These are phyloP conservation scores for Apostichopus californicus DNA, from an alignment of 35 echinoderm and acorn worm species.

Conservation along the genomic window DNA sequence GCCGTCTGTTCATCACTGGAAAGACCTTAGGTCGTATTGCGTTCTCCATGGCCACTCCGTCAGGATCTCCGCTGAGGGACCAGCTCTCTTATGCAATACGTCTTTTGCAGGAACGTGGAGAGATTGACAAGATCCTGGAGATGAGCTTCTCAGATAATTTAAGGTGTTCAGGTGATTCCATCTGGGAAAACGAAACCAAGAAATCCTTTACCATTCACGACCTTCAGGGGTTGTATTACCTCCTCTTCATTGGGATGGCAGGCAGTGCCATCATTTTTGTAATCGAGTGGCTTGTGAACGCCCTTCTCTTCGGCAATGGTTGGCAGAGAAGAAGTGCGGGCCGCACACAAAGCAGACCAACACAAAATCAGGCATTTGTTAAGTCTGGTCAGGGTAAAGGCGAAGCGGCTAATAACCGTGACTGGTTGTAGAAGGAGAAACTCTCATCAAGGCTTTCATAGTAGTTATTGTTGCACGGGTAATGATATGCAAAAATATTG, in stretches of 20 bases:
- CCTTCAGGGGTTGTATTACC: constrained; percentile 80
- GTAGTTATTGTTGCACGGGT: no score
- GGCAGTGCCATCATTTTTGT: constrained; percentile 71
- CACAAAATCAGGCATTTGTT: neutral
- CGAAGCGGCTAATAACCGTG: neutral
- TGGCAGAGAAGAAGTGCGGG: constrained; percentile 3
- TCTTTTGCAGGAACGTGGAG: constrained; percentile 55
- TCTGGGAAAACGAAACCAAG: constrained; percentile 75
- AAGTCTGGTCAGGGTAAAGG: neutral
- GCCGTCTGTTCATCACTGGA: constrained; percentile 66
- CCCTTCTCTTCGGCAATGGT: constrained; percentile 2
- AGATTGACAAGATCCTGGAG: constrained; percentile 45
- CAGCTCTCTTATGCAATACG: constrained; percentile 75
- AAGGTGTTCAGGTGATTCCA: constrained; percentile 47
- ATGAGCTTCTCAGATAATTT: constrained; percentile 45
- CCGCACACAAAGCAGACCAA: neutral
- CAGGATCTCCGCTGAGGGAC: constrained; percentile 88
- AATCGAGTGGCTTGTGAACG: constrained; percentile 55
- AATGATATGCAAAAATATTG: no score
- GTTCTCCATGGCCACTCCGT: constrained; percentile 74
- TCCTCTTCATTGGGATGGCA: constrained; percentile 72
- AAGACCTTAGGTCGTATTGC: constrained; percentile 60
- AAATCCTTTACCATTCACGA: constrained; percentile 81
- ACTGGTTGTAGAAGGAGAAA: constrained; percentile 3
- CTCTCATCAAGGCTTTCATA: no score